Conservation (phyloP, 2,113 vertebrate species). For the Buteo buteo region DNA sequence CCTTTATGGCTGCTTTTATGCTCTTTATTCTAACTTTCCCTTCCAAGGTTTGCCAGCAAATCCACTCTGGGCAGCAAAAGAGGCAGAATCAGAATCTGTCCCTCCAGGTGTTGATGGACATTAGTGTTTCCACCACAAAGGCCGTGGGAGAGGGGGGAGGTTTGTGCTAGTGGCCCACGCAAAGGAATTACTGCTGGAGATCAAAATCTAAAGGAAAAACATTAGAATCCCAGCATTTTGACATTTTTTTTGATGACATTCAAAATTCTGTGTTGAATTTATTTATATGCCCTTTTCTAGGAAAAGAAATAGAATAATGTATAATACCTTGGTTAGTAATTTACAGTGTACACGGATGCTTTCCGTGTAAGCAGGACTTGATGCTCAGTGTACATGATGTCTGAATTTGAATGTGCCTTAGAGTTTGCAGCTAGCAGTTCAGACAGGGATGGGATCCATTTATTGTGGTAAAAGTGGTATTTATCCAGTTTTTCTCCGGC, state of each 20-base stretch:
- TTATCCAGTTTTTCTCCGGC: not conserved
- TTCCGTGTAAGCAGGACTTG: not conserved
- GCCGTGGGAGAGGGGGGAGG: accelerated
- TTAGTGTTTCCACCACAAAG: not conserved
- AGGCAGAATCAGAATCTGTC: not conserved
- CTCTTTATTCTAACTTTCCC: not conserved
- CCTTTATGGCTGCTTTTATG: not conserved
- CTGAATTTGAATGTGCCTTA: not conserved
- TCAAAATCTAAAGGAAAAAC: not conserved
- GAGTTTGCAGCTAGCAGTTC: not conserved
- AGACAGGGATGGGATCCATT: not conserved
- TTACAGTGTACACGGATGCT: not conserved
- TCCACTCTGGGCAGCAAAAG: not conserved
- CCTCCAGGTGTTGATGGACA: not conserved
- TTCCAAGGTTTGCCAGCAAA: not conserved
- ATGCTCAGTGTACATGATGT: not conserved
- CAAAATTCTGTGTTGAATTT: not conserved
- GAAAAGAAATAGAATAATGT: not conserved
- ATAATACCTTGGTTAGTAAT: not conserved
- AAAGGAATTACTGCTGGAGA: not conserved
- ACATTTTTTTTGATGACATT: not conserved
- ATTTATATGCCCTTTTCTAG: not conserved
- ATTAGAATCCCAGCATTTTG: not conserved
- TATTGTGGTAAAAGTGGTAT: not conserved
- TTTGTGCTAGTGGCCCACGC: accelerated